Percentiles rank a stretch among this genome's conserved stretches.
Conservation (phyloP, 2,113 vertebrate genomes). For the Scalopus aquaticus region DNA sequence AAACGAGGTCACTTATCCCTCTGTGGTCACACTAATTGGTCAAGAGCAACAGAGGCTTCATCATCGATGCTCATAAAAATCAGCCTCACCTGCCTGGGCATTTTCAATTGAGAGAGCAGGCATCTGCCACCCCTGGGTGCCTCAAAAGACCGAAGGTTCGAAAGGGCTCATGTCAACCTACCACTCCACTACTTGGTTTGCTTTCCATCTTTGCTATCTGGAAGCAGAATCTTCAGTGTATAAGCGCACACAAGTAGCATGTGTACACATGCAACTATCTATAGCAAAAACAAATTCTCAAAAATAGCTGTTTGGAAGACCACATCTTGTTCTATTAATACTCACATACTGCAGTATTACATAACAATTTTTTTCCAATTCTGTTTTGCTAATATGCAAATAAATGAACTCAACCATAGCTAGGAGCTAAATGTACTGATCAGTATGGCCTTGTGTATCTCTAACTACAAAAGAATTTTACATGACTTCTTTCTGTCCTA, state of each 20-base stretch:
- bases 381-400: constrained; percentile 78
- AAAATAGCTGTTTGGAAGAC: constrained; percentile 66
- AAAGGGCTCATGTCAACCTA: neutral
- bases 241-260: neutral
- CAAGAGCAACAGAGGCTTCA: constrained; percentile 45
- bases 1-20: constrained; percentile 53
- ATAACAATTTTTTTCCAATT: constrained; percentile 73
- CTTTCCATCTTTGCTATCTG: constrained; percentile 39
- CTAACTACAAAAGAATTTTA: constrained; percentile 56
- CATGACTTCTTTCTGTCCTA: constrained; percentile 23
- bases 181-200: neutral
- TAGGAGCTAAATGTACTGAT: constrained; percentile 69
- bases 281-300: constrained; percentile 59
- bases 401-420: constrained; percentile 70
- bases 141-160: neutral
- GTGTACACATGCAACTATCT: constrained; percentile 33
- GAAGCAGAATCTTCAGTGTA: constrained; percentile 36
- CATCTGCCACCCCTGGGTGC: constrained; percentile 62
- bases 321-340: constrained; percentile 72
- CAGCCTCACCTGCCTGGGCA: neutral
- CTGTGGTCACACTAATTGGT: constrained; percentile 45
- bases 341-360: constrained; percentile 70
- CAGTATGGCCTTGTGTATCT: constrained; percentile 55
- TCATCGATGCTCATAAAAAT: constrained; percentile 25
- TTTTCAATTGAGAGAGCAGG: constrained; percentile 4